phyloP scores from a whole-genome alignment of 2,888 invertebrate species.

The Lasioglossum figueresi region DNA sequence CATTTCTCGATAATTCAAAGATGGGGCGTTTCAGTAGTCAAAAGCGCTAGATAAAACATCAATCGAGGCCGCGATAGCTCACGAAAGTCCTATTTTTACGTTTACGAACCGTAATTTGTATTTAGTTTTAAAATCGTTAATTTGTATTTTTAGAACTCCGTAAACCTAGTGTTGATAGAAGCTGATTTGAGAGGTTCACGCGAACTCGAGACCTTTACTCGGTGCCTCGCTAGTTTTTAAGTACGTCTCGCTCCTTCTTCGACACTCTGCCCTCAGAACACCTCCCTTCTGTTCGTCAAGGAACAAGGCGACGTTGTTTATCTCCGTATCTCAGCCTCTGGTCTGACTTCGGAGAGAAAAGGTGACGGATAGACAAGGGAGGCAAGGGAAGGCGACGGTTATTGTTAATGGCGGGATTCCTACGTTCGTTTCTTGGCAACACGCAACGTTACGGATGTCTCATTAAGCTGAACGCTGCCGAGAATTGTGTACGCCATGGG shows the following conservation, averaged over 20 bases:
- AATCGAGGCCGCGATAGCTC: no score
- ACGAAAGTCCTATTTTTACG: no score
- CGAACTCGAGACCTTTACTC: slow-evolving; percentile 50
- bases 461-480: slow-evolving; percentile 57
- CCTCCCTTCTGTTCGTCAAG: slow-evolving; percentile 25
- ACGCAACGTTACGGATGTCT: slow-evolving; percentile 59
- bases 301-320: slow-evolving; percentile 69
- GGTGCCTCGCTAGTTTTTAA: slow-evolving; percentile 42
- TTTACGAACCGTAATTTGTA: no score
- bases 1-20: no score
- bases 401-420: slow-evolving; percentile 29
- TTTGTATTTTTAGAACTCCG: no score
- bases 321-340: slow-evolving; percentile 67
- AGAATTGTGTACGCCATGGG: slow-evolving; percentile 34
- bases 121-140: no score
- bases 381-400: neutral
- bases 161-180: no score
- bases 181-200: slow-evolving; percentile 62
- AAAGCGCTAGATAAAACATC: no score
- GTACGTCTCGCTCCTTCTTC: slow-evolving; percentile 40
- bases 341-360: neutral
- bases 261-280: slow-evolving; percentile 34
- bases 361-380: neutral
- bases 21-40: no score
- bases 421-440: slow-evolving; percentile 62